Conservation (phyloP, 2,888 invertebrate genomes). For the Dynastes tityus region DNA sequence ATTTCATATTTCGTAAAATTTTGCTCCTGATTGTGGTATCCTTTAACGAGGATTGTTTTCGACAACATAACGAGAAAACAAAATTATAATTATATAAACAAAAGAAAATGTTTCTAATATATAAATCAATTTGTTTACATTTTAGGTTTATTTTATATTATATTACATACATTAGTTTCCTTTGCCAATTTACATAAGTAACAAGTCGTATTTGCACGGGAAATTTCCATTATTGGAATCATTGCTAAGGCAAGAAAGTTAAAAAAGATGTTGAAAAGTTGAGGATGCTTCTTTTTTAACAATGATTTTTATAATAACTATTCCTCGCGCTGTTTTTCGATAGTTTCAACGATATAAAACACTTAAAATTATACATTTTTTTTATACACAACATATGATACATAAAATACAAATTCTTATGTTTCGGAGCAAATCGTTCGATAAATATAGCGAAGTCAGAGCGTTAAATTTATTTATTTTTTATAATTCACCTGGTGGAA, state of each 20-base stretch:
- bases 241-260: slow-evolving; percentile 4
- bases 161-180: slow-evolving; percentile 20
- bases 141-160: slow-evolving; percentile 5
- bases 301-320: slow-evolving; percentile 9
- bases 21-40: slow-evolving; percentile 61
- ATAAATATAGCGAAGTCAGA: slow-evolving; percentile 60
- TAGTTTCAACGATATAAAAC: slow-evolving; percentile 54
- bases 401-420: slow-evolving; percentile 62
- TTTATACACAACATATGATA: slow-evolving; percentile 65
- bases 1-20: slow-evolving; percentile 58
- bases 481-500: slow-evolving; percentile 72
- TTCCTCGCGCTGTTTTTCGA: slow-evolving; percentile 22
- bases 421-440: slow-evolving; percentile 68
- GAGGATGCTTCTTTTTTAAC: slow-evolving; percentile 57
- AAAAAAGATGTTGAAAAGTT: slow-evolving; percentile 44
- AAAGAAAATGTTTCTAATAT: slow-evolving; percentile 5
- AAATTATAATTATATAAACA: slow-evolving; percentile 43
- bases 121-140: neutral
- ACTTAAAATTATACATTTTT: slow-evolving; percentile 56
- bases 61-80: neutral
- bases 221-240: slow-evolving; percentile 18
- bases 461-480: slow-evolving; percentile 43
- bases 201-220: slow-evolving; percentile 12
- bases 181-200: slow-evolving; percentile 19
- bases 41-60: neutral